A percentile compares a stretch with the other conserved stretches of the same genome.
These are phyloP conservation scores for Oxygymnocypris stewartii DNA, from an alignment of 2,113 vertebrate genomes.

Conservation along the genomic window DNA sequence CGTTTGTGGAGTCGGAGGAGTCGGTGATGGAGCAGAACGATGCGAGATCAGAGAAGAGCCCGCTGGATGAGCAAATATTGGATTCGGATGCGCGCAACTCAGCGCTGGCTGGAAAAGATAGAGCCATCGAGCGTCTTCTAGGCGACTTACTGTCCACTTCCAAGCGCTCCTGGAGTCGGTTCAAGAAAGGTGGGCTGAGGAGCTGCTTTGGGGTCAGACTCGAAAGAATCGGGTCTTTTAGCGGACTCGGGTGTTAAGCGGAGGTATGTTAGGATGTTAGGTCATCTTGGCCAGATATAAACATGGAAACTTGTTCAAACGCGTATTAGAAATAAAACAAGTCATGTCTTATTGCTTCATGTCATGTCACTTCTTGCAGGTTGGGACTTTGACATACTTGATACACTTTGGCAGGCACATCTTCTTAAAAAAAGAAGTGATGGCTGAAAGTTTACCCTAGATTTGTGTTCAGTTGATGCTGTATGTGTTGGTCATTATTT, in stretches of 20 bases:
- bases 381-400: slow-evolving; percentile 46
- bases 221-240: slow-evolving; percentile 79
- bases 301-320: not conserved
- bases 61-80: slow-evolving; percentile 53
- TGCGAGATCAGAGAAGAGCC: slow-evolving; percentile 50
- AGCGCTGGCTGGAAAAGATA: slow-evolving; percentile 55
- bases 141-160: slow-evolving; percentile 71
- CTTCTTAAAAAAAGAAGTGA: not conserved
- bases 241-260: slow-evolving; percentile 76
- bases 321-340: slow-evolving; percentile 10
- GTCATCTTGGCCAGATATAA: not conserved
- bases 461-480: slow-evolving; percentile 42
- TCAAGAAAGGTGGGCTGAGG: slow-evolving; percentile 75
- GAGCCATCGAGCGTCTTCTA: slow-evolving; percentile 63
- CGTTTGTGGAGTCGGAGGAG: slow-evolving; percentile 57
- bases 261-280: slow-evolving; percentile 33
- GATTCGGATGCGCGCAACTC: slow-evolving; percentile 56
- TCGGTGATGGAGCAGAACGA: slow-evolving; percentile 44
- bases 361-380: slow-evolving; percentile 52
- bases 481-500: slow-evolving; percentile 49
- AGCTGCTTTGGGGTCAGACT: slow-evolving; percentile 80
- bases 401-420: slow-evolving; percentile 47
- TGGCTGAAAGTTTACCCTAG: slow-evolving; percentile 54
- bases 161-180: slow-evolving; percentile 74
- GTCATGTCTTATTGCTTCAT: slow-evolving; percentile 24